Evolutionary conservation across 2,797 vertebrate genomes (phyloP), one percentile per base, ranked within the genome.

Genomic region (Anabacerthia variegaticeps): DNA sequence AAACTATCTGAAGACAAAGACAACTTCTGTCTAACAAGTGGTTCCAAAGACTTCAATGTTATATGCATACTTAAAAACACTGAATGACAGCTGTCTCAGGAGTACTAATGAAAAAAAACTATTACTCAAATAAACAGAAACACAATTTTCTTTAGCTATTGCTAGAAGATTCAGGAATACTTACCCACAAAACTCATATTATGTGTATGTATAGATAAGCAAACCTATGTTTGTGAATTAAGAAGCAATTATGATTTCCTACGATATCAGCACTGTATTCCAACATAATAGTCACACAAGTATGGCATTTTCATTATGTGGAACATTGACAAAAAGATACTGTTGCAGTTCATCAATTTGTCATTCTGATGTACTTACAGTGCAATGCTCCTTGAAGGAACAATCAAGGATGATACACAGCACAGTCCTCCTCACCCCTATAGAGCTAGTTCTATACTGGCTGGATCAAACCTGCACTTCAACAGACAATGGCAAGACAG

Each of bases 281-380:
- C 98, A 98, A 98, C 98, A 98, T 98, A 98, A 98, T 98, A 98
- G 95, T 98, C 96, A 98, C 96, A 98, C 96, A 98, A 96, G 94
- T 98, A 98, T 85, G 96, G 98, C 98, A 98, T 98, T 97, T 97
- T 94, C 97, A 98, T 98, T 98, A 98, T 98, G 98, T 98, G 97
- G 98, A 98, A 98, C 97, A 98, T 97, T 96, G 97, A 98, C 98
- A 98, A 98, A 98, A 97, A 98, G 98, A 98, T 97, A 98, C 98
- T 98, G 97, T 98, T 98, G 97, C 98, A 98, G 98, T 98, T 98
- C 97, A 98, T 98, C 98, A 95, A 98, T 98, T 98, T 98, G 98
- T 98, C 98, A 98, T 98, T 98, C 98, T 98, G 98, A 98, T 98
- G 99, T 99, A 99, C 99, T 99, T 99, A 99, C 99, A 99, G 99